Conservation (phyloP, 2,888 invertebrate species). For the Drepanosiphum platanoidis region DNA sequence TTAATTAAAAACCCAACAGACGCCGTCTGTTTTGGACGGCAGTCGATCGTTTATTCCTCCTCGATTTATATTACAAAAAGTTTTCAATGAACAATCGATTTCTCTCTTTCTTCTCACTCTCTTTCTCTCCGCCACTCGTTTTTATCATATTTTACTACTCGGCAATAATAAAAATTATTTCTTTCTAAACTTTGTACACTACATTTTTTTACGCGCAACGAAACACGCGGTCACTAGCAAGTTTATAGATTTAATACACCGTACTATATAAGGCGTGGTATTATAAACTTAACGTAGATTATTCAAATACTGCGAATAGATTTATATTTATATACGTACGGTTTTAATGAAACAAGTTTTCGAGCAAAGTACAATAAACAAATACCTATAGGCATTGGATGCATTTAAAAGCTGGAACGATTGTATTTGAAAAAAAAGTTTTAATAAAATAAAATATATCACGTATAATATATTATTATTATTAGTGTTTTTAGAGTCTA, state of each 20-base stretch:
- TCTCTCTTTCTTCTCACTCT: neutral
- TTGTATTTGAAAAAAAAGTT: neutral
- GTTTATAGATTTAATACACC: neutral
- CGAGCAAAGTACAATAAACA: neutral
- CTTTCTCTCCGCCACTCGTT: neutral
- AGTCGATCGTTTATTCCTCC: neutral
- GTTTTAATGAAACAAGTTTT: constrained; percentile 22
- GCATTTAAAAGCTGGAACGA: neutral
- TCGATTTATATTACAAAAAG: neutral
- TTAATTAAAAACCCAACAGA: neutral
- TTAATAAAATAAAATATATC: neutral
- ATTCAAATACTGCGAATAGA: neutral
- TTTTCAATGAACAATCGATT: neutral
- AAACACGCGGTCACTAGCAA: neutral
- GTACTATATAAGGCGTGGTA: neutral
- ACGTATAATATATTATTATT: too few species aligned
- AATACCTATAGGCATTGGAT: neutral
- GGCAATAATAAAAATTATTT: neutral
- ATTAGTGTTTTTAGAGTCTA: too few species aligned
- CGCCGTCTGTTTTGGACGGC: neutral
- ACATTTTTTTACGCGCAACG: neutral
- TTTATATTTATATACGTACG: neutral
- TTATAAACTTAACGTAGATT: neutral
- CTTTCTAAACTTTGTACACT: neutral
- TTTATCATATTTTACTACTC: neutral